These are phyloP conservation scores for Gallinago media DNA, from an alignment of 2,113 vertebrate species.

Conservation along the genomic window DNA sequence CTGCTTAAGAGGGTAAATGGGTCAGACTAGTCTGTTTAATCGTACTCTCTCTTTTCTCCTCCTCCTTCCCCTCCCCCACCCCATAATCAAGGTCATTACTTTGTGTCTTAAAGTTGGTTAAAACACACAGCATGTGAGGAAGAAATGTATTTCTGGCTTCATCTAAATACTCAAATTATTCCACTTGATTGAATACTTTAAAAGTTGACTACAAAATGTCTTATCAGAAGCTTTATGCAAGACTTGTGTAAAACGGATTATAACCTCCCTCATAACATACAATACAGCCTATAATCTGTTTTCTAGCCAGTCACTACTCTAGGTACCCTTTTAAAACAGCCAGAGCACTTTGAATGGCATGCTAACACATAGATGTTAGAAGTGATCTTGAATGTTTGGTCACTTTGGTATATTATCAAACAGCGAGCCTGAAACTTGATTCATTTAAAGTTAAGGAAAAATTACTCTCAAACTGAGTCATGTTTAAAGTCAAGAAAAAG, in stretches of 20 bases:
- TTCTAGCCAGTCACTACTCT: background rate
- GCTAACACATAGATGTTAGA: background rate
- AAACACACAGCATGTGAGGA: background rate
- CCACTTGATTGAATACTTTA: background rate
- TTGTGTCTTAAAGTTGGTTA: background rate
- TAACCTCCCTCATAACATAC: background rate
- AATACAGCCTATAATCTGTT: background rate
- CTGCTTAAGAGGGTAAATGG: constrained; percentile 59
- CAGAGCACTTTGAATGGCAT: background rate
- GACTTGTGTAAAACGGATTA: background rate
- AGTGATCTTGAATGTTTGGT: background rate
- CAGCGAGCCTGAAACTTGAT: background rate
- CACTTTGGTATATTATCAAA: background rate
- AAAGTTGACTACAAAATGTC: background rate
- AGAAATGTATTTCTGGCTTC: background rate
- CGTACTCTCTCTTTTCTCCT: background rate
- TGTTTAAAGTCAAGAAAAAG: background rate
- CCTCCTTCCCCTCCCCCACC: background rate
- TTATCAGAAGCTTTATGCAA: background rate
- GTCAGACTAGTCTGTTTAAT: constrained; percentile 48
- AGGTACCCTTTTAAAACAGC: background rate
- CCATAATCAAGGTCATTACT: background rate
- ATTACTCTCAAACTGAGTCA: background rate
- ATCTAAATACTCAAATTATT: background rate
- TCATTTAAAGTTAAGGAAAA: background rate